Evolutionary conservation across 1,140 invertebrate species (phyloP).

Genomic region (Marisa cornuarietis): DNA sequence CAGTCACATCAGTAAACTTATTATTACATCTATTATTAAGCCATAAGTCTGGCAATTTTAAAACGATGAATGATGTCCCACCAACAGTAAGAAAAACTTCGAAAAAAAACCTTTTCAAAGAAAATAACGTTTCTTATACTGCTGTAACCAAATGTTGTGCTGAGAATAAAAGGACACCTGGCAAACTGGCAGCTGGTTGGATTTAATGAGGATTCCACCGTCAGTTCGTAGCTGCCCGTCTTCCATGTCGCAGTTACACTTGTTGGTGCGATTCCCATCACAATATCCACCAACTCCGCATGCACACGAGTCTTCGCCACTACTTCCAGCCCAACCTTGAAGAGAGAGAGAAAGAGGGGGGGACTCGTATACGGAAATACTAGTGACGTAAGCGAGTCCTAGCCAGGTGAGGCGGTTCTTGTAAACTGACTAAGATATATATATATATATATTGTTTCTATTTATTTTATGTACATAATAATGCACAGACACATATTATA

Average conservation of each 20-base stretch:
- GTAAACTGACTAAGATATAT: neutral
- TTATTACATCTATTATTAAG: no score
- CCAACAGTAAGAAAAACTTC: no score
- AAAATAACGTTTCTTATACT: no score
- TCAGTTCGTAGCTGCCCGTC: slow-evolving; percentile 33
- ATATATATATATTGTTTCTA: neutral
- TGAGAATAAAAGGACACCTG: slow-evolving; percentile 27
- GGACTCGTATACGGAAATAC: neutral
- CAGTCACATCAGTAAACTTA: no score
- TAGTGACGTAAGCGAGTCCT: neutral
- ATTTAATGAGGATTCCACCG: slow-evolving; percentile 33
- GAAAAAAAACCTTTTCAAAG: no score
- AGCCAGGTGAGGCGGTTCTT: neutral
- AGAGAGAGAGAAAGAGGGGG: no score
- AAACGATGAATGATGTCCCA: no score
- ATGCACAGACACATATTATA: neutral
- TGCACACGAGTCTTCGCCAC: slow-evolving; percentile 38
- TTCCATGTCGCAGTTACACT: slow-evolving; percentile 42
- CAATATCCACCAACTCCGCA: slow-evolving; percentile 47
- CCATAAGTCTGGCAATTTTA: no score
- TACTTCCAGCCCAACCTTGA: slow-evolving; percentile 45
- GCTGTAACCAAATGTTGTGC: no score
- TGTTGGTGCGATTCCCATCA: slow-evolving; percentile 8
- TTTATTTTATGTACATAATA: no score
- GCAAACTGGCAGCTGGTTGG: slow-evolving; percentile 41